Conservation (phyloP, 2,113 vertebrate species). For the Cygnus atratus region DNA sequence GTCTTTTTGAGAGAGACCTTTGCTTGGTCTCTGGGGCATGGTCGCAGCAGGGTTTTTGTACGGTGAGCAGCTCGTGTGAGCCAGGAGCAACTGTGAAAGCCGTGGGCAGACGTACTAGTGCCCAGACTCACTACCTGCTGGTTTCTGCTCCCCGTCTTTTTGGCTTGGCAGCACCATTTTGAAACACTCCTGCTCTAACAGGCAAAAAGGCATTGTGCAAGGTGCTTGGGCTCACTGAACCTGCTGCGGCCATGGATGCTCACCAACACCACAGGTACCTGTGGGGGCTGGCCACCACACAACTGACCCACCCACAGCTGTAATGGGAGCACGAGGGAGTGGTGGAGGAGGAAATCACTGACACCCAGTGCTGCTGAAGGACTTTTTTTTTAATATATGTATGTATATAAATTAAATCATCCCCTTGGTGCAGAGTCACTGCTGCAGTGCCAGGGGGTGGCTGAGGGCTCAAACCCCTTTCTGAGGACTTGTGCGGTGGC, state of each 20-base stretch:
- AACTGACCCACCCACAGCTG: background rate
- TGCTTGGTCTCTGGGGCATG: accelerated
- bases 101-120: accelerated
- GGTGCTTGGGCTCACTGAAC: background rate
- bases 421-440: background rate
- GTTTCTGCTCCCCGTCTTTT: background rate
- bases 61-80: background rate
- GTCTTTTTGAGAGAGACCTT: too few species aligned
- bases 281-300: background rate
- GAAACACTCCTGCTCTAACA: background rate
- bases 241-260: background rate
- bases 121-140: too few species aligned
- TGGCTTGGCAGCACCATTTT: background rate
- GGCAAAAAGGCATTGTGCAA: accelerated
- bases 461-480: background rate
- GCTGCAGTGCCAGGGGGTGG: background rate
- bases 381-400: background rate
- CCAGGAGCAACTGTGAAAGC: background rate
- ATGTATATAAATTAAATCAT: background rate
- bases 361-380: background rate
- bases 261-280: accelerated
- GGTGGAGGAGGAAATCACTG: background rate
- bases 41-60: too few species aligned
- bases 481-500: background rate
- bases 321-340: accelerated